phyloP scores from a whole-genome alignment of 2,113 vertebrate genomes.

The Ophiodon elongatus region DNA sequence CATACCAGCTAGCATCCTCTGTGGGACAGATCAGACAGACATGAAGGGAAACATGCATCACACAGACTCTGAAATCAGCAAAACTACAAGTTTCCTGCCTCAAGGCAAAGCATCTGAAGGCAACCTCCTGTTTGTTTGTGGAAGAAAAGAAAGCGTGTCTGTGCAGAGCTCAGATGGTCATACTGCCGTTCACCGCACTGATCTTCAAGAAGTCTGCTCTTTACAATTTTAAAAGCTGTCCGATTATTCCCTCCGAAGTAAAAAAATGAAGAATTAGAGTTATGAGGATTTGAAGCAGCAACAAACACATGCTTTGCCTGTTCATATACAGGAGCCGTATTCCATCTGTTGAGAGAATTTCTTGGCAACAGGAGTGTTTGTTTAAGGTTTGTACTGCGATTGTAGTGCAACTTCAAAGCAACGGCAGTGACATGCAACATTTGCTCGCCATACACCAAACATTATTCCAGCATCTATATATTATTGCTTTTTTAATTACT shows the following conservation, averaged over 20 bases:
- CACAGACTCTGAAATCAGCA: slow-evolving; percentile 61
- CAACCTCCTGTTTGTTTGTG: slow-evolving; percentile 43
- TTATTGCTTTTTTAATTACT: slow-evolving; percentile 67
- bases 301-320: slow-evolving; percentile 16
- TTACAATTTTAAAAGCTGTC: slow-evolving; percentile 1
- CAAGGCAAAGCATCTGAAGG: slow-evolving; percentile 46
- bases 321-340: not conserved
- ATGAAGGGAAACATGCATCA: slow-evolving; percentile 62
- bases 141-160: slow-evolving; percentile 17
- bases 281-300: slow-evolving; percentile 4
- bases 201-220: slow-evolving; percentile 28
- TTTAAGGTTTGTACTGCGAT: slow-evolving; percentile 4
- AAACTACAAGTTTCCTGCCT: slow-evolving; percentile 39
- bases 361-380: slow-evolving; percentile 1
- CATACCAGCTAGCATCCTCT: slow-evolving; percentile 81
- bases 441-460: slow-evolving; percentile 41
- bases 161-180: slow-evolving; percentile 31
- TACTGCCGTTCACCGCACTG: not conserved
- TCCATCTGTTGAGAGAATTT: slow-evolving; percentile 37
- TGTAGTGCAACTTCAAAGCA: slow-evolving; percentile 30
- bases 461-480: slow-evolving; percentile 43
- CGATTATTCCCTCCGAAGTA: slow-evolving; percentile 3
- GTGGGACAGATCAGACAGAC: slow-evolving; percentile 50
- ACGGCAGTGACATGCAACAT: slow-evolving; percentile 32
- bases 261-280: slow-evolving; percentile 3